Conservation (phyloP, 2,888 invertebrate species). For the Andrena flavipes region DNA sequence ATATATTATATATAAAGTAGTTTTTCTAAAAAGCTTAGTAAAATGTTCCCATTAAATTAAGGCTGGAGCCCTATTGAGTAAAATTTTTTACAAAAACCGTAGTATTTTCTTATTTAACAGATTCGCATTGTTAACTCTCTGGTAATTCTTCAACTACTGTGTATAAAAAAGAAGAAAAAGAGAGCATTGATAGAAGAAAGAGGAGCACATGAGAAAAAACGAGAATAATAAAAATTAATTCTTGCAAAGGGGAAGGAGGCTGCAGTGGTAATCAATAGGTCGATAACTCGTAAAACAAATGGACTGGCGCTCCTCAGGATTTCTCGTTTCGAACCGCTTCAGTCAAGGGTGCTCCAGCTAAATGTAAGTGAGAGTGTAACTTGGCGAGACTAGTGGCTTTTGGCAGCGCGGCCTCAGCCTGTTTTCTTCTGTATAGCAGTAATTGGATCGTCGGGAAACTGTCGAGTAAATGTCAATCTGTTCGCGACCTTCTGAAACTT, state of each 20-base stretch:
- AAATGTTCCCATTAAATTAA: no score
- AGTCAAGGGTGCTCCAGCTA: conserved; percentile 17
- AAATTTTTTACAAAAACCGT: no score
- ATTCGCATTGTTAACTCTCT: no score
- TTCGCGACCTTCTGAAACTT: conserved; percentile 40
- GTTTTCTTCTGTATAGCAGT: conserved; percentile 41
- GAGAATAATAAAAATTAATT: background rate
- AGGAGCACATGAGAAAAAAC: no score
- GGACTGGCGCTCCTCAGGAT: conserved; percentile 10
- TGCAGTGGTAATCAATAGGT: background rate
- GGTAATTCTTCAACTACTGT: no score
- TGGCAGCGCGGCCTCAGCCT: conserved; percentile 37
- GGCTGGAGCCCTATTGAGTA: no score
- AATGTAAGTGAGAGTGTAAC: conserved; percentile 53
- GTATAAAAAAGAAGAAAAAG: no score
- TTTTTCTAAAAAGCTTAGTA: no score
- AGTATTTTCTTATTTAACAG: no score
- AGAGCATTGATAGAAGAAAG: no score
- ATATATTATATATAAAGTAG: no score
- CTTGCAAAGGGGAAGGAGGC: background rate
- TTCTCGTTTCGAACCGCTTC: conserved; percentile 10
- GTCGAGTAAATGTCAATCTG: conserved; percentile 55
- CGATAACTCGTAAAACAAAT: conserved; percentile 2
- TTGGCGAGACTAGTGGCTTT: conserved; percentile 47
- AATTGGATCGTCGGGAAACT: conserved; percentile 62